Percentiles rank a stretch among this genome's conserved stretches.
Conservation (phyloP, 2,113 vertebrate genomes). For the Odocoileus hemionus region DNA sequence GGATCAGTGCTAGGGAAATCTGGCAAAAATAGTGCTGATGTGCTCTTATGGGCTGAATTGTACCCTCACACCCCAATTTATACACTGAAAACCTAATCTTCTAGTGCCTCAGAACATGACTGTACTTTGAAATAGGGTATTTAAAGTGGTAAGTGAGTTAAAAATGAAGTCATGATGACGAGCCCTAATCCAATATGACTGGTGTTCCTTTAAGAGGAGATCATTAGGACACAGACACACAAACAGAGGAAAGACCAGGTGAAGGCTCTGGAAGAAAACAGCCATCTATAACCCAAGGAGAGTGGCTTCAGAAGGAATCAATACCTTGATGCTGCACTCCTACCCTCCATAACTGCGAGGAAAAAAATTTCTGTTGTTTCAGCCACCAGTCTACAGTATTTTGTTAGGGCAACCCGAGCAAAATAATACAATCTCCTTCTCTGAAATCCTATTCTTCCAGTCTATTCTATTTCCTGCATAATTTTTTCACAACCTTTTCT, state of each 20-base stretch:
- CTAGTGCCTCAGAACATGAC: background rate
- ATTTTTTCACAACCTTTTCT: background rate
- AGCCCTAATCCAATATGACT: background rate
- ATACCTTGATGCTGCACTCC: background rate
- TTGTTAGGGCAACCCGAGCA: background rate
- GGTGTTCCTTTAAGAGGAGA: background rate
- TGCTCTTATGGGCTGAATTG: background rate
- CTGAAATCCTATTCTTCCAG: background rate
- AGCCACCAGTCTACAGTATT: background rate
- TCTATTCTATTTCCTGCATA: background rate
- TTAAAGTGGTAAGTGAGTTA: background rate
- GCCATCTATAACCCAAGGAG: background rate
- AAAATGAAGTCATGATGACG: background rate
- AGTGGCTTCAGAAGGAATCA: background rate
- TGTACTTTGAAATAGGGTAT: background rate
- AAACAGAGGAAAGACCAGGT: background rate
- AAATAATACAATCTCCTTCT: background rate
- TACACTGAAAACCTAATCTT: background rate
- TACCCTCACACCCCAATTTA: background rate
- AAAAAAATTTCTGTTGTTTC: background rate
- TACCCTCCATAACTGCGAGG: background rate
- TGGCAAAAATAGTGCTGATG: background rate
- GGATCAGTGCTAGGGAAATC: background rate
- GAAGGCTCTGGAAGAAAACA: background rate
- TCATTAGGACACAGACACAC: background rate